Evolutionary conservation across 2,113 vertebrate genomes (phyloP).

Genomic region (Macrotus californicus): DNA sequence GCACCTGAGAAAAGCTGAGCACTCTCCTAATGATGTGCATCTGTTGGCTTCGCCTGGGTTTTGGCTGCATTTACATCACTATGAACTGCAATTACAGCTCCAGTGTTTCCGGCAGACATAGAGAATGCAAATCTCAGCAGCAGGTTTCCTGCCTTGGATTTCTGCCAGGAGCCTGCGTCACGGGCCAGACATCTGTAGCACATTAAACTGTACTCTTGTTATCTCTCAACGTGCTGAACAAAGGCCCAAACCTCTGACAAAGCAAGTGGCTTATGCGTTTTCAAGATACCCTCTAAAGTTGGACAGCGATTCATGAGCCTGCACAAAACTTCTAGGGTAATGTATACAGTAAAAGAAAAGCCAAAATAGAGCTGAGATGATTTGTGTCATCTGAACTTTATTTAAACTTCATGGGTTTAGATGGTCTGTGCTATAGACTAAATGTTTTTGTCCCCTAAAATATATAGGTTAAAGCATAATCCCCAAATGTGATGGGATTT

Average conservation of each 20-base stretch:
- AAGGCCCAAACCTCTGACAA: slow-evolving; percentile 34
- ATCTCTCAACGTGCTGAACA: slow-evolving; percentile 52
- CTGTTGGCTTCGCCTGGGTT: slow-evolving; percentile 51
- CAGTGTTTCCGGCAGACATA: slow-evolving; percentile 31
- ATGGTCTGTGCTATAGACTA: neutral
- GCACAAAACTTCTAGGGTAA: neutral
- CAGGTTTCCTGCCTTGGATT: slow-evolving; percentile 63
- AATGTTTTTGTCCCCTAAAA: neutral
- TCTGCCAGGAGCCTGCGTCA: slow-evolving; percentile 71
- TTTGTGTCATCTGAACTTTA: neutral
- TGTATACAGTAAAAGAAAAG: neutral
- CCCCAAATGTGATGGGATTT: neutral
- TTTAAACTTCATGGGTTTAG: neutral
- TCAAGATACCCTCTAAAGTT: neutral
- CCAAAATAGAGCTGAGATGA: neutral
- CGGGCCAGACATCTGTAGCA: slow-evolving; percentile 68
- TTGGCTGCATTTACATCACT: slow-evolving; percentile 52
- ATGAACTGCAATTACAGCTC: slow-evolving; percentile 53
- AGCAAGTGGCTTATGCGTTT: slow-evolving; percentile 58
- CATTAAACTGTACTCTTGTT: slow-evolving; percentile 61
- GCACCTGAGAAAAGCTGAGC: neutral
- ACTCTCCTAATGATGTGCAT: slow-evolving; percentile 48
- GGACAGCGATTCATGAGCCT: neutral
- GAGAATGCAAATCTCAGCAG: neutral
- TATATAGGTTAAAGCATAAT: neutral